Conservation (phyloP, 2,888 invertebrate species). For the Eupithecia subumbrata region DNA sequence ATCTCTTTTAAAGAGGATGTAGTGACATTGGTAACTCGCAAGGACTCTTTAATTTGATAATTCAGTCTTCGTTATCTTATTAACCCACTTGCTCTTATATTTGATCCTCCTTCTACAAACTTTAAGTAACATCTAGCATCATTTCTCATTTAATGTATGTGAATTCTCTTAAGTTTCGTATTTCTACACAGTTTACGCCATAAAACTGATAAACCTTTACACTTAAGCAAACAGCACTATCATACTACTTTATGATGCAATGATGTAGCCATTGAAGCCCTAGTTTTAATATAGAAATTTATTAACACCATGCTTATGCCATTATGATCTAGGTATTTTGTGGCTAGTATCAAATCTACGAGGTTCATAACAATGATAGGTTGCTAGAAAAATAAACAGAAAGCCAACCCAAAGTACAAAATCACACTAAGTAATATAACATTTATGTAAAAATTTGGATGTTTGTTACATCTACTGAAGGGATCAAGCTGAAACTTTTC, state of each 20-base stretch:
- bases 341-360: not conserved
- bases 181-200: not conserved
- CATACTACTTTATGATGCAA: conserved; percentile 11
- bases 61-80: not conserved
- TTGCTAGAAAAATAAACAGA: not conserved
- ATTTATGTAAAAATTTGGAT: no score
- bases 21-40: conserved; percentile 18
- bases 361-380: not conserved
- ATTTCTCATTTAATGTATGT: not conserved
- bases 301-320: no score
- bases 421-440: not conserved
- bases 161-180: not conserved
- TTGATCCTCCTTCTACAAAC: not conserved
- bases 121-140: not conserved
- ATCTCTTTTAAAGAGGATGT: conserved; percentile 32
- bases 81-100: not conserved
- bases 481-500: no score
- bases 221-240: conserved; percentile 3
- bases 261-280: conserved; percentile 9
- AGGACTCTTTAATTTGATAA: conserved; percentile 8
- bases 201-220: not conserved
- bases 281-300: conserved; percentile 13
- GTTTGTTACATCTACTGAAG: no score
- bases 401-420: not conserved
- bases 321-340: not conserved